Base-by-base conservation (phyloP, 2,113 vertebrate species). In the Pimephales promelas region DNA sequence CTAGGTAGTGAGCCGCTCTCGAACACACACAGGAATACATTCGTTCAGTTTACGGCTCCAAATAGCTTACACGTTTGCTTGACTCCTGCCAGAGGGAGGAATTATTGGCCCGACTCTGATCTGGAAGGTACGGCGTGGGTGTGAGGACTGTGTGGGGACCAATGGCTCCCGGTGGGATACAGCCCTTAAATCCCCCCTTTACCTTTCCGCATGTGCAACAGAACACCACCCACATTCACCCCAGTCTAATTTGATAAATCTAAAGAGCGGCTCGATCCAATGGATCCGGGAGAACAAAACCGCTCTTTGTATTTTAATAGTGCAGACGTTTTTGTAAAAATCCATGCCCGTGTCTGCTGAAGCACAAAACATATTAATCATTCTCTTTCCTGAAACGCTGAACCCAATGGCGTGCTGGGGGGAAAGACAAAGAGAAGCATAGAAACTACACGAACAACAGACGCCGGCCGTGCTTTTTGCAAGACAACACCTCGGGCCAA, bases 181-280 rank as follows among this genome's bases (percentile, higher is more conserved):
- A 68, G 77, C 78, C 47, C 86, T 83, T 85, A 83, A 83, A 85
- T 85, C 75, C 76, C 83, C 59, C 59, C 47, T 70, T 84, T 80
- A 85, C 81, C 84, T 84, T 87, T 78, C 54, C 76, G 59, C 71
- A 62, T 59, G 54, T 34, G 79, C 82, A 89, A 87, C 57, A 68
- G 82, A 86, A 89, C 83, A 83, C 86, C 84, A 86, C 83, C 83
- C 86, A 86, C 79, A 76, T 82, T 85, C 74, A 71, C 79, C 71
- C 78, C 47, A 70, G 40, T 87, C 82, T 82, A 84, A 87, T 87
- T 87, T 87, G 84, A 87, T 89, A 84, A 86, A 89, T 79, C 75
- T 75, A 56, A 82, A 86, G 82, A 78, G 82, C 71, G 82, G 62
- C 81, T 83, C 66, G 77, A 79, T 82, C 87, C 87, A 88, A 77